Base-by-base conservation (phyloP, 2,888 invertebrate genomes). In the Diloba caeruleocephala region DNA sequence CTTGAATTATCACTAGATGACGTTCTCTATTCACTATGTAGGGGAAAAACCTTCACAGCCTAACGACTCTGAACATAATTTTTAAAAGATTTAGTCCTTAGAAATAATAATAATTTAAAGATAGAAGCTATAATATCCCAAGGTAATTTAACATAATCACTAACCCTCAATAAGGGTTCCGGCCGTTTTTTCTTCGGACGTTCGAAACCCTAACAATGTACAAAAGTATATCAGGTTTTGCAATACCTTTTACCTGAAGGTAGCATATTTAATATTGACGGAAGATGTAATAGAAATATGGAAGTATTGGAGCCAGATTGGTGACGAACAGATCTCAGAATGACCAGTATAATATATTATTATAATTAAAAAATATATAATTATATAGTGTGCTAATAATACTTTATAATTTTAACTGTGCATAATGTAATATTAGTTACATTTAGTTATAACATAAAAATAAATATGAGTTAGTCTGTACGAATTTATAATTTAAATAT, bases 241-340 rank as follows among this genome's bases (percentile, higher is more conserved):
- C 10, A 6, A 19, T 19, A 10, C 14, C 14, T 19, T 48, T 21
- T 23, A n/a, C 31, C 5, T 25, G 67, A 70, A 71, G 61, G 76
- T 79, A 79, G 77, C 76, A 66, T 71, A 75, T 72, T 72, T 49
- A 64, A 55, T 71, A 54, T 23, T 50, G 55, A 63, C 45, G 69
- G 36, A 62, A 26, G 69, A 52, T 62, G 62, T 66, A 70, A 70
- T 69, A 74, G 71, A 75, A 71, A 60, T 74, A 56, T 67, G 71
- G 65, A 86, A 87, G 85, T 86, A 87, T 87, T 87, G 84, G 80
- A 84, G 87, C 82, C 86, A 82, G 87, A 77, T 78, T 81, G 85
- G 84, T 84, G 81, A 82, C 82, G 83, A 76, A 81, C 86, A 89
- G 92, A 92, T 92, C 92, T 92, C 92, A 91, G 85, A 88, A 87